These are phyloP conservation scores for Esox lucius DNA, from an alignment of 2,797 vertebrate genomes.

Conservation along the genomic window DNA sequence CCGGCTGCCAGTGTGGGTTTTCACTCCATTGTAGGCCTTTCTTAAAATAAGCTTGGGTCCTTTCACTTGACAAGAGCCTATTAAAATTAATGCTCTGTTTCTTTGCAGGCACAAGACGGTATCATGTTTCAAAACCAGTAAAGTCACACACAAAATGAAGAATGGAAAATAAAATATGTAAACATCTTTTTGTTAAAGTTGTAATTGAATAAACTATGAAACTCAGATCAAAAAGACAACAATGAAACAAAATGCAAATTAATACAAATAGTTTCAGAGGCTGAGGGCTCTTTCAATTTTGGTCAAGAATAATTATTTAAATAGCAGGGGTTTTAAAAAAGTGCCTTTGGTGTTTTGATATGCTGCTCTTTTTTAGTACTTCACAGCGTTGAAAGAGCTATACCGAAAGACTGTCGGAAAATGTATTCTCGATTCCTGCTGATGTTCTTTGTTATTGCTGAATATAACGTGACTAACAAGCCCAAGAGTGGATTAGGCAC, in stretches of 20 bases:
- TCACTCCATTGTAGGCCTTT: slow-evolving; percentile 66
- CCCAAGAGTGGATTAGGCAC: slow-evolving; percentile 95
- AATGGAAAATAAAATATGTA: slow-evolving; percentile 19
- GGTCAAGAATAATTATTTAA: slow-evolving; percentile 31
- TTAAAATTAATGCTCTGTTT: slow-evolving; percentile 66
- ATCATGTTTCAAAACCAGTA: slow-evolving; percentile 35
- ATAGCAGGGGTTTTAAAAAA: slow-evolving; percentile 42
- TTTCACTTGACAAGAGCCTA: slow-evolving; percentile 75
- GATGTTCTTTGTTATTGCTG: slow-evolving; percentile 80
- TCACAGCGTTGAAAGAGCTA: slow-evolving; percentile 52
- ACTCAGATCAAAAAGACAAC: slow-evolving; percentile 19
- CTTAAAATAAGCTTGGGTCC: slow-evolving; percentile 77
- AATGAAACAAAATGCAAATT: slow-evolving; percentile 23
- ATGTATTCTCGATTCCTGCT: slow-evolving; percentile 79
- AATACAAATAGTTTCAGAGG: slow-evolving; percentile 14
- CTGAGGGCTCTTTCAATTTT: not conserved
- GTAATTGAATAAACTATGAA: not conserved
- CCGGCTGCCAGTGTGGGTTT: slow-evolving; percentile 82
- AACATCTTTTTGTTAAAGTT: slow-evolving; percentile 12
- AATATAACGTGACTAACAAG: slow-evolving; percentile 91
- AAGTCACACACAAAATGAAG: slow-evolving; percentile 17
- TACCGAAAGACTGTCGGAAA: slow-evolving; percentile 71
- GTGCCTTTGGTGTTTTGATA: slow-evolving; percentile 50
- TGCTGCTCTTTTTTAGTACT: slow-evolving; percentile 53
- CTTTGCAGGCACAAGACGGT: slow-evolving; percentile 48